phyloP scores from a whole-genome alignment of 2,113 vertebrate genomes.

The Chloebia gouldiae region DNA sequence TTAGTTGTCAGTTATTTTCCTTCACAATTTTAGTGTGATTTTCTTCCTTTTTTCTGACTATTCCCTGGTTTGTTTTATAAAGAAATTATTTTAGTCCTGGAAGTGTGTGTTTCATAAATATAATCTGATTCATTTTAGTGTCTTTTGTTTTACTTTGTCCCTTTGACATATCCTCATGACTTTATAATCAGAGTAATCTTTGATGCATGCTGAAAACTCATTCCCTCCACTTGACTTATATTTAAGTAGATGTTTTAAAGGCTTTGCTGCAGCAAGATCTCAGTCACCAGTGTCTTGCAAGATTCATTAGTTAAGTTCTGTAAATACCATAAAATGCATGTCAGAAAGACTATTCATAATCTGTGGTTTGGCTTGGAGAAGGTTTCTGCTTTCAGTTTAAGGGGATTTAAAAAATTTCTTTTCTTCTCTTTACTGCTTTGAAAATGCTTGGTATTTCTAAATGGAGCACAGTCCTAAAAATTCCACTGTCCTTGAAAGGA shows the following conservation, averaged over 20 bases:
- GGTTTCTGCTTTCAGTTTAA: constrained; percentile 30
- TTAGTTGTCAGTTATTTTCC: background rate
- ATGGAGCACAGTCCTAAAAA: constrained; percentile 19
- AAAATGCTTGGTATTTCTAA: constrained; percentile 22
- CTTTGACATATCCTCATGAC: background rate
- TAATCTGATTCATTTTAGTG: background rate
- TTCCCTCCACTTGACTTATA: background rate
- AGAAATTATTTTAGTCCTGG: background rate
- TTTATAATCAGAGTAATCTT: background rate
- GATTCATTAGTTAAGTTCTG: constrained; percentile 35
- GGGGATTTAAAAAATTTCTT: background rate
- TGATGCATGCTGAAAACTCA: background rate
- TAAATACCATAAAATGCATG: constrained; percentile 3
- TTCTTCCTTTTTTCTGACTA: background rate
- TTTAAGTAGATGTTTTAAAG: constrained; percentile 3
- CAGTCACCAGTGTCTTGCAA: background rate
- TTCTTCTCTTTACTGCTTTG: background rate
- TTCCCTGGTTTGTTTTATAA: background rate
- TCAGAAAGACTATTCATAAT: background rate
- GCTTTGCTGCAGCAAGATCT: background rate
- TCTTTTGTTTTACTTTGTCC: constrained; percentile 23
- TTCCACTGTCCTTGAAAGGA: constrained; percentile 27
- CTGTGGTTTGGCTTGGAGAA: background rate
- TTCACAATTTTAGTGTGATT: background rate
- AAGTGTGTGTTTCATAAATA: constrained; percentile 16